Evolutionary conservation across 1,140 invertebrate genomes (phyloP), one percentile per base, ranked within the genome.

Genomic region (Whitmania pigra): DNA sequence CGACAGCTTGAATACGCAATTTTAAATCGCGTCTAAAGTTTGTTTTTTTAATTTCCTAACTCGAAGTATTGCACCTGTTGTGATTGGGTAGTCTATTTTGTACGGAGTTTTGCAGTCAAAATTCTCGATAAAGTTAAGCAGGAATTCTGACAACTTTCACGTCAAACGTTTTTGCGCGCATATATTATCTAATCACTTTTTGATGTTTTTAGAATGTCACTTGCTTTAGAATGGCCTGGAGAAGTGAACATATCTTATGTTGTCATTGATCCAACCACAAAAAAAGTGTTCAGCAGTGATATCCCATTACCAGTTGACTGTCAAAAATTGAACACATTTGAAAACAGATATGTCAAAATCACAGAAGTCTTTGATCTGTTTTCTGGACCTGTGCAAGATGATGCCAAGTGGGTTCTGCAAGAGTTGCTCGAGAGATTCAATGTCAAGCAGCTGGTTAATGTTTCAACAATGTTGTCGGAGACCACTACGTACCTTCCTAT

Each of bases 261-360:
- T n/a, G 55, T 73, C 40, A 71, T 71, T n/a, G 69, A 73, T 49
- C 53, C 69, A n/a, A 36, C 40, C 7, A 60, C 53, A 18, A 71
- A 73, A 29, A 63, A 15, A 43, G 31, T 73, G 40, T 73, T 67
- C 53, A 57, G 55, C 11, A 31, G 31, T 36, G 54, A 69, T 22
- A 73, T 69, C 31, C 68, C 53, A 71, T 29, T 73, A n/a, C 73
- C 73, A 15, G 22, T 43, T 25, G 57, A 60, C 18, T 36, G 25
- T 18, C 25, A 15, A 25, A 43, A 54, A 13, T 55, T 73, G 55
- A 66, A 73, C 27, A 49, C n/a, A 22, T 55, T 73, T 27, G 73
- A 73, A 53, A 66, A 73, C 53, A 49, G 54, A 60, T 73, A 73
- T 54, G 73, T 73, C 18, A 71, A 66, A 57, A 31, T 73, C n/a